Evolutionary conservation across 2,797 vertebrate species (phyloP), one percentile per base, ranked within the genome.

Genomic region (Coilia nasus): DNA sequence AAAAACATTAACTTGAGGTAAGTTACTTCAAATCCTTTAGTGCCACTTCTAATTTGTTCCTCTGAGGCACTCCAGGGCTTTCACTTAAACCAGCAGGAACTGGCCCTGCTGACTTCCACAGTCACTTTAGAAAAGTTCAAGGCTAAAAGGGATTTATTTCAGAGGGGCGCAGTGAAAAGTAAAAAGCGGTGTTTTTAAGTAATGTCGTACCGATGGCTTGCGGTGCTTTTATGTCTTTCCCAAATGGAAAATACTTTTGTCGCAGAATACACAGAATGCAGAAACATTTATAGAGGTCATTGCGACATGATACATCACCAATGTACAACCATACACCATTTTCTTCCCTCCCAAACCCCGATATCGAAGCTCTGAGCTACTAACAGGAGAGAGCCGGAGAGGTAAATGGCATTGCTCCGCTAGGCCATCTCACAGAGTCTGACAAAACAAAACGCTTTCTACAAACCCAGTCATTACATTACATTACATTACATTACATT

Each of bases 1-100:
- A 75, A 75, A 75, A 75, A 31, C 67, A 75, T 75, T 75, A 75
- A 75, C 28, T 75, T 35, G 67, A 75, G 67, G 67, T 75, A 35
- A 75, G 67, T 75, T 4, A 35, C 67, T 75, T 35, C 28, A 75
- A 35, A 28, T 75, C 67, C 28, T 75, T 75, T 41, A 75, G 67
- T 41, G 67, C 28, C 67, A 75, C 67, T 19, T 75, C 67, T 75
- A 75, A 75, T 75, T 75, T 28, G 28, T 41, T 31, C 31, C 67
- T 75, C 28, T 17, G 31, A 17, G 35, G 31, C 5, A 3, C 67
- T 75, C 14, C 67, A 35, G 67, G 67, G 67, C 31, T 75, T 3
- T 3, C 67, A 35, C 15, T 19, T 75, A 75, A 75, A 75, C 14
- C 67, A 75, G 67, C 31, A 7, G 67, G 67, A 75, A 14, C 67